Conservation (phyloP, 2,888 invertebrate genomes). For the Cheilosia vernalis region DNA sequence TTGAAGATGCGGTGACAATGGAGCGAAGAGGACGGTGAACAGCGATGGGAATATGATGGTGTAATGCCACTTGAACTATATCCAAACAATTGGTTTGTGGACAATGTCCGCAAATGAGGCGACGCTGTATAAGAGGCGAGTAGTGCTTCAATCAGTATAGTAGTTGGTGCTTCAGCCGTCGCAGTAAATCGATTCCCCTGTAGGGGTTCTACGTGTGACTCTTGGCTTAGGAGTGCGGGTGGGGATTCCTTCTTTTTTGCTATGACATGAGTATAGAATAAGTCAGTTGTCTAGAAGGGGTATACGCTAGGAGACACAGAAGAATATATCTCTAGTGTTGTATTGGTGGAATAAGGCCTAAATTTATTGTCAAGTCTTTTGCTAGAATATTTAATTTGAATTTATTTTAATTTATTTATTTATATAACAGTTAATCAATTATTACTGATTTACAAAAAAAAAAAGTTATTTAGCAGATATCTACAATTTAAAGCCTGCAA, state of each 20-base stretch:
- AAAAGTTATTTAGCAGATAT: no score
- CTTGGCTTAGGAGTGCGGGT: background rate
- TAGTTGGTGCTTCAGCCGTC: background rate
- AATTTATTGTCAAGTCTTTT: no score
- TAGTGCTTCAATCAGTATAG: background rate
- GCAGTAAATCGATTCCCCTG: background rate
- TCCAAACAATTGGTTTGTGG: background rate
- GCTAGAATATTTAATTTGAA: no score
- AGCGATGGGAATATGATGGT: background rate
- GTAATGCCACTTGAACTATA: conserved; percentile 4
- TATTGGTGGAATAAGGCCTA: no score
- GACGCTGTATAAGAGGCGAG: background rate
- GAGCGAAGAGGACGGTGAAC: background rate
- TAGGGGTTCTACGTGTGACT: background rate
- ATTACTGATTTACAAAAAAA: no score
- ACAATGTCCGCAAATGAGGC: background rate
- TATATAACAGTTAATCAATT: no score
- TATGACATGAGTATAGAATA: no score
- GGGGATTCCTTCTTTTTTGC: background rate
- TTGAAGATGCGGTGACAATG: conserved; percentile 9
- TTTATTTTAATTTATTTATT: no score
- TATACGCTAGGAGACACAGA: no score
- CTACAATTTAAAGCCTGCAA: no score
- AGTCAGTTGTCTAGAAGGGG: no score
- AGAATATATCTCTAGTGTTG: no score